Base-by-base conservation (phyloP, 1,140 invertebrate genomes). In the Neodiprion fabricii region DNA sequence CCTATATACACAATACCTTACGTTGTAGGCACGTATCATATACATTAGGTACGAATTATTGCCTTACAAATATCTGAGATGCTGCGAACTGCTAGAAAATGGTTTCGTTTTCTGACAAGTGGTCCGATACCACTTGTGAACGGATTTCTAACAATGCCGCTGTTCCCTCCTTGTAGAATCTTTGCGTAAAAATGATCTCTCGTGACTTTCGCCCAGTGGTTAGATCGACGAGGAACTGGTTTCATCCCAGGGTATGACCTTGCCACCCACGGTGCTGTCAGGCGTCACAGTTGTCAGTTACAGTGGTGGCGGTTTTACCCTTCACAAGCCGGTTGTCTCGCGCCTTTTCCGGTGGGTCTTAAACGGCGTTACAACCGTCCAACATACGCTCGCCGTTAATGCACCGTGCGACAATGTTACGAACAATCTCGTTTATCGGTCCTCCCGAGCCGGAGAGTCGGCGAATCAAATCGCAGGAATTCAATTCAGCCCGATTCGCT, bases 401-500 rank as follows among this genome's bases (percentile, higher is more conserved):
- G 48, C 49, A 14, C 69, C 72, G 73, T 79, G 78, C 67, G 77
- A 79, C 78, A 78, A 76, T 68, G 53, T 75, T 76, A 70, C 49
- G 74, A 76, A 79, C 69, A 73, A 66, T 74, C 75, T 81, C 80
- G 75, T 81, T 81, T 81, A 81, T 81, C 61, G 73, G 49, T 73
- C 40, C 81, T 81, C 81, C 80, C 79, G 4, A 61, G n/a, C 53
- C 53, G 9, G 53, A 61, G 11, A 61, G n/a, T 12, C 53, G 9
- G 28, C 28, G 28, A 61, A 61, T 61, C 53, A 12, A 12, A 12
- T 61, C 28, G n/a, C 28, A 40, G 28, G 28, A 40, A 40, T 40
- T 40, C 28, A 40, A 40, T 40, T 40, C 28, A 40, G 28, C 2
- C 5, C 28, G 28, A 40, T 40, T 2, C 28, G 28, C 1, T 40